Evolutionary conservation across 2,797 vertebrate species (phyloP).

Genomic region (Masticophis lateralis): DNA sequence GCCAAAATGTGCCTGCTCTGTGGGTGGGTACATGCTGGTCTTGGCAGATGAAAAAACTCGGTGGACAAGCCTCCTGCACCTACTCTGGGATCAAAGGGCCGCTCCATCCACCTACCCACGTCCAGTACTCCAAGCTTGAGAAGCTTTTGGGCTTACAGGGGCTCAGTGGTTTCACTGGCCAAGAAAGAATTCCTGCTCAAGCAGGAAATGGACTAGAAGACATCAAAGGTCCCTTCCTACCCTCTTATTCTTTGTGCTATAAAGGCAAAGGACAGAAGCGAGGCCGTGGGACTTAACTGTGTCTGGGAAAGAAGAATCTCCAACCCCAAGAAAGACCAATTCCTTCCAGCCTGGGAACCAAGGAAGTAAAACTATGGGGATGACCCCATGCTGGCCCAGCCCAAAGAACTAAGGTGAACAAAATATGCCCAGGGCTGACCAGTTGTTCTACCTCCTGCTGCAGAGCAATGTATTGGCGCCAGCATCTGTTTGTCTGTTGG

Average conservation of each 20-base stretch:
- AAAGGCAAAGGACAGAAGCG: background rate
- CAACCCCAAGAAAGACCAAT: background rate
- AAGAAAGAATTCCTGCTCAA: background rate
- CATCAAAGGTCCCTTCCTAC: rapidly evolving
- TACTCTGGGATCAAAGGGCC: background rate
- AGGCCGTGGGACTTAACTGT: background rate
- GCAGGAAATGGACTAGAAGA: background rate
- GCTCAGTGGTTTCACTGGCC: background rate
- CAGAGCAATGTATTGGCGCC: background rate
- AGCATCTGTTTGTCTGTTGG: background rate
- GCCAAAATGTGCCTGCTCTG: background rate
- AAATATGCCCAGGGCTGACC: background rate
- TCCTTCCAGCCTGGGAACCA: background rate
- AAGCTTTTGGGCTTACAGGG: background rate
- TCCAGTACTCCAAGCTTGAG: background rate
- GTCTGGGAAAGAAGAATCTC: background rate
- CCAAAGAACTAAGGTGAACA: background rate
- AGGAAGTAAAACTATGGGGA: background rate
- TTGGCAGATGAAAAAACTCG: background rate
- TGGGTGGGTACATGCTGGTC: background rate
- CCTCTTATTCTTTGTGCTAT: background rate
- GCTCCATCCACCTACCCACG: background rate
- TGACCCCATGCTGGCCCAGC: background rate
- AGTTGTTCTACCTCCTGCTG: background rate
- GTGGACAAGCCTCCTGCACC: background rate